Evolutionary conservation across 1,140 invertebrate genomes (phyloP).

Genomic region (Maniola jurtina): DNA sequence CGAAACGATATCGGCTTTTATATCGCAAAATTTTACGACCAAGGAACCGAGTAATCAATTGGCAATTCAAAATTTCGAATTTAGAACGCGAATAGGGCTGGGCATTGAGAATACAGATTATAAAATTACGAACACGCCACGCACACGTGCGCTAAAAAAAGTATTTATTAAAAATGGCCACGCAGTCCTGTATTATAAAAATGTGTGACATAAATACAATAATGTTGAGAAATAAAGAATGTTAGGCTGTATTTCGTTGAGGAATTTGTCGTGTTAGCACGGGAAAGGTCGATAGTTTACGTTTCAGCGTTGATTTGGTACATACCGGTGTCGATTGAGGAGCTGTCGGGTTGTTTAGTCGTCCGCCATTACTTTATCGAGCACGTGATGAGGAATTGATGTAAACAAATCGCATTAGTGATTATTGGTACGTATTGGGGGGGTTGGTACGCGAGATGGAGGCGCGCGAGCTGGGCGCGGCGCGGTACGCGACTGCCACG

Average conservation of each 20-base stretch:
- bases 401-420: constrained; percentile 69
- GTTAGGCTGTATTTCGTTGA: constrained; percentile 2
- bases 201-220: constrained; percentile 6
- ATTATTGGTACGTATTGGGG: constrained; percentile 40
- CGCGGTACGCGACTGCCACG: constrained; percentile 54
- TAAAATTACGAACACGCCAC: neutral
- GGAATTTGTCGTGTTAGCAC: constrained; percentile 6
- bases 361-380: constrained; percentile 52
- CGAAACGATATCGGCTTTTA: constrained; percentile 18
- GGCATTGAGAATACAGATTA: neutral
- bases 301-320: constrained; percentile 20
- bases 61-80: constrained; percentile 19
- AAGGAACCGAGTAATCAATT: constrained; percentile 16
- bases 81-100: constrained; percentile 10
- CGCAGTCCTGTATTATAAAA: neutral
- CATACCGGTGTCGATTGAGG: constrained; percentile 41
- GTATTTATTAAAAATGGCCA: neutral
- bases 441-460: constrained; percentile 36
- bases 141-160: constrained; percentile 4
- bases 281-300: constrained; percentile 3
- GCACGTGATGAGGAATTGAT: constrained; percentile 59
- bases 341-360: constrained; percentile 28
- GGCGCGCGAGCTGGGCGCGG: constrained; percentile 53
- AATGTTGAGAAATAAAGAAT: constrained; percentile 6
- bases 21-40: constrained; percentile 14